phyloP scores from a whole-genome alignment of 2,888 invertebrate species.

The Dioctria rufipes region DNA sequence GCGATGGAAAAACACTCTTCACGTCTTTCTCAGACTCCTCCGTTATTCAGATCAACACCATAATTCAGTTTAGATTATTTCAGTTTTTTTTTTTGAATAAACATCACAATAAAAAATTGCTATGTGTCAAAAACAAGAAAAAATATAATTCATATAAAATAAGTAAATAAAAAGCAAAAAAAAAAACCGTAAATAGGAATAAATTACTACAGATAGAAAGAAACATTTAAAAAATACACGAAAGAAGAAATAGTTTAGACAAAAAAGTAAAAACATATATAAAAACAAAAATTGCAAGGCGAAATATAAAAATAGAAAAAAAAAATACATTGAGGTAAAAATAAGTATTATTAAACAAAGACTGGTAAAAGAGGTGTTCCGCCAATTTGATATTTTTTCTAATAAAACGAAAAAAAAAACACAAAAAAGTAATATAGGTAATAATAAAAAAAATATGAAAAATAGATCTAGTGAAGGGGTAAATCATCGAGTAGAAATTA shows the following conservation, averaged over 20 bases:
- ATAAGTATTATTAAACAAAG: constrained; percentile 65
- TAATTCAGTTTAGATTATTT: constrained; percentile 11
- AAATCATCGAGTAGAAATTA: constrained; percentile 36
- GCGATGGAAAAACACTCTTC: constrained; percentile 11
- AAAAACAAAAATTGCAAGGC: constrained; percentile 33
- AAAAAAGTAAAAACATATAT: constrained; percentile 32
- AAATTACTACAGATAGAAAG: constrained; percentile 39
- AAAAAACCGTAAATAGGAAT: constrained; percentile 44
- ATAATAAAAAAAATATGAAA: constrained; percentile 33
- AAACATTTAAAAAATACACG: constrained; percentile 30
- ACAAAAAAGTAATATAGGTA: constrained; percentile 50
- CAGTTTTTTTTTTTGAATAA: constrained; percentile 10
- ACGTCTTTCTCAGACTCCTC: constrained; percentile 35
- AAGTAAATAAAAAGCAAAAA: constrained; percentile 29
- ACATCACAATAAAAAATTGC: constrained; percentile 9
- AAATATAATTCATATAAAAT: constrained; percentile 59
- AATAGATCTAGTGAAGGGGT: constrained; percentile 31
- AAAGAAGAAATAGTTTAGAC: constrained; percentile 40
- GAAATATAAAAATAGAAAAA: constrained; percentile 23
- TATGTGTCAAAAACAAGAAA: constrained; percentile 5
- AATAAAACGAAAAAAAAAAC: constrained; percentile 42
- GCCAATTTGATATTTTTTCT: constrained; percentile 63
- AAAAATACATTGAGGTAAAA: constrained; percentile 44
- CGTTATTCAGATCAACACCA: neutral
- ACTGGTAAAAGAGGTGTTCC: constrained; percentile 72